phyloP scores from a whole-genome alignment of 2,113 vertebrate genomes.

The Epinephelus cyanopodus region DNA sequence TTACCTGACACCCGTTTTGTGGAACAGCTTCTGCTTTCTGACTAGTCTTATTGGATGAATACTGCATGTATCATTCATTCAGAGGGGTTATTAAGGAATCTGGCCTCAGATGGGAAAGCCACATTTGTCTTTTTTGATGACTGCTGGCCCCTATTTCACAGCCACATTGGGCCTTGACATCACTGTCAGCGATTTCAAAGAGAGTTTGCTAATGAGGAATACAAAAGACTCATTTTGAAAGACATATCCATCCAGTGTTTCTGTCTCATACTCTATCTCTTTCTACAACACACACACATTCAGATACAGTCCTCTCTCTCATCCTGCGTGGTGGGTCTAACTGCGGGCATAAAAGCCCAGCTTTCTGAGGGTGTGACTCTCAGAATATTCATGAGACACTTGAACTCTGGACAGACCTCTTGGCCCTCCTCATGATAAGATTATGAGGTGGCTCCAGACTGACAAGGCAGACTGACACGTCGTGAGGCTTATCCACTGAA shows the following conservation, averaged over 20 bases:
- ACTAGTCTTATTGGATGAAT: slow-evolving; percentile 21
- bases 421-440: slow-evolving; percentile 69
- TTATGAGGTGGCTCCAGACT: slow-evolving; percentile 67
- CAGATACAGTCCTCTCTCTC: neutral
- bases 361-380: slow-evolving; percentile 50
- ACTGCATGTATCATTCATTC: slow-evolving; percentile 20
- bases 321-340: slow-evolving; percentile 18
- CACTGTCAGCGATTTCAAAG: slow-evolving; percentile 63
- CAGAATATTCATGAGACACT: slow-evolving; percentile 78
- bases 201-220: slow-evolving; percentile 65
- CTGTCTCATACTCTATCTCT: neutral
- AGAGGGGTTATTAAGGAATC: slow-evolving; percentile 7
- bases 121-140: slow-evolving; percentile 54
- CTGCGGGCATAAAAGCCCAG: slow-evolving; percentile 31
- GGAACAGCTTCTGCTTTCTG: slow-evolving; percentile 30
- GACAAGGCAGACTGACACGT: slow-evolving; percentile 54
- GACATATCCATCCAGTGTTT: slow-evolving; percentile 13
- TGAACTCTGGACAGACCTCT: slow-evolving; percentile 66
- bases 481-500: slow-evolving; percentile 47
- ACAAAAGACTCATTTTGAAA: slow-evolving; percentile 61
- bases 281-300: neutral
- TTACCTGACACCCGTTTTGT: slow-evolving; percentile 40
- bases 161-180: slow-evolving; percentile 63
- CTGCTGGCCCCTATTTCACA: slow-evolving; percentile 31
- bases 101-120: slow-evolving; percentile 28